These are phyloP conservation scores for Colletes gigas DNA, from an alignment of 1,140 invertebrate genomes.

Conservation along the genomic window DNA sequence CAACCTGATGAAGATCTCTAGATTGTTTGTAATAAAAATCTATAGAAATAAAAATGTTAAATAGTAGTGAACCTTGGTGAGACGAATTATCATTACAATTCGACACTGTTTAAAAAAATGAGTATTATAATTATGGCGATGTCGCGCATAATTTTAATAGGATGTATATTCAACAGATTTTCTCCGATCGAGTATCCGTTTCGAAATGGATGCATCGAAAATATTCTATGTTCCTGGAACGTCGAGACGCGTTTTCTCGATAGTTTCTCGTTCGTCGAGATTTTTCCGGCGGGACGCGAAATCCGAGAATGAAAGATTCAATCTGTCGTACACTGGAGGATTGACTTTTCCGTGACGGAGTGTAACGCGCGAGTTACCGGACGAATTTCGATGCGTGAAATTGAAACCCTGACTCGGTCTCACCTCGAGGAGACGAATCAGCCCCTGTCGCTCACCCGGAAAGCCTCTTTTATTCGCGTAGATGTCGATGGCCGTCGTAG, in stretches of 20 bases:
- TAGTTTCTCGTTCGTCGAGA: background rate
- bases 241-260: background rate
- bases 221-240: background rate
- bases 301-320: conserved; percentile 26
- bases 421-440: conserved; percentile 19
- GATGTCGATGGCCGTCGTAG: conserved; percentile 6
- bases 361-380: background rate
- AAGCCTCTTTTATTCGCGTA: background rate
- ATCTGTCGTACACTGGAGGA: conserved; percentile 8
- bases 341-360: conserved; percentile 6
- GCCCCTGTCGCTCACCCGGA: background rate
- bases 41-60: no score
- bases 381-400: conserved; percentile 32
- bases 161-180: background rate
- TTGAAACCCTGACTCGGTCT: conserved; percentile 26
- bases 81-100: no score
- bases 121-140: no score
- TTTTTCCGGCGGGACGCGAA: background rate
- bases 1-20: no score
- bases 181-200: background rate
- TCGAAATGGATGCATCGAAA: background rate
- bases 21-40: no score
- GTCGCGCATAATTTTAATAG: no score
- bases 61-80: no score
- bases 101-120: no score